These are phyloP conservation scores for Sebastes schlegelii DNA, from an alignment of 2,113 vertebrate genomes.

Conservation along the genomic window DNA sequence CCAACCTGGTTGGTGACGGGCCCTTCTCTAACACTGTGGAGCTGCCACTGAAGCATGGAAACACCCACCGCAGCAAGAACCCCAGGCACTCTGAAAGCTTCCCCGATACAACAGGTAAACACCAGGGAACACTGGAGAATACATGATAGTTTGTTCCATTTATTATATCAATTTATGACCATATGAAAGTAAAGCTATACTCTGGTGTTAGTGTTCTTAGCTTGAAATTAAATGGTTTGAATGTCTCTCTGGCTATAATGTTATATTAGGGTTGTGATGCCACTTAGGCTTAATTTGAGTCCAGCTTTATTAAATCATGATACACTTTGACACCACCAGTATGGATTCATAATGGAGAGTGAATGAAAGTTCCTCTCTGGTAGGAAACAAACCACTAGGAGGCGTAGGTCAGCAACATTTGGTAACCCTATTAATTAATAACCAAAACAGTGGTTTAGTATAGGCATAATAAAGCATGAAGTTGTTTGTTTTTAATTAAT, in stretches of 20 bases:
- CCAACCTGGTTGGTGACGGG: slow-evolving; percentile 94
- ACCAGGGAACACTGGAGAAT: neutral
- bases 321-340: neutral
- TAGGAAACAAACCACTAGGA: slow-evolving; percentile 8
- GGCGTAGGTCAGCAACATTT: neutral
- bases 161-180: neutral
- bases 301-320: neutral
- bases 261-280: neutral
- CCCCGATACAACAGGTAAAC: slow-evolving; percentile 85
- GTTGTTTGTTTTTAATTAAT: too few relatives aligned
- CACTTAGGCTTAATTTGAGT: neutral
- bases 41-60: slow-evolving; percentile 86
- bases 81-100: slow-evolving; percentile 84
- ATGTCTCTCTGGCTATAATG: neutral
- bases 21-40: slow-evolving; percentile 93
- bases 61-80: slow-evolving; percentile 86
- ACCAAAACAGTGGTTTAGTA: neutral
- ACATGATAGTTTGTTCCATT: neutral
- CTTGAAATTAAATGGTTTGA: slow-evolving; percentile 12
- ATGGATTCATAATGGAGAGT: neutral
- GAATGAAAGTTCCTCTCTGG: neutral
- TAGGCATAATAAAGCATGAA: neutral
- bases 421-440: neutral
- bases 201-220: neutral
- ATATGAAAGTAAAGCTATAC: neutral